Conservation (phyloP, 1,140 invertebrate genomes). For the Plutomurus gul region DNA sequence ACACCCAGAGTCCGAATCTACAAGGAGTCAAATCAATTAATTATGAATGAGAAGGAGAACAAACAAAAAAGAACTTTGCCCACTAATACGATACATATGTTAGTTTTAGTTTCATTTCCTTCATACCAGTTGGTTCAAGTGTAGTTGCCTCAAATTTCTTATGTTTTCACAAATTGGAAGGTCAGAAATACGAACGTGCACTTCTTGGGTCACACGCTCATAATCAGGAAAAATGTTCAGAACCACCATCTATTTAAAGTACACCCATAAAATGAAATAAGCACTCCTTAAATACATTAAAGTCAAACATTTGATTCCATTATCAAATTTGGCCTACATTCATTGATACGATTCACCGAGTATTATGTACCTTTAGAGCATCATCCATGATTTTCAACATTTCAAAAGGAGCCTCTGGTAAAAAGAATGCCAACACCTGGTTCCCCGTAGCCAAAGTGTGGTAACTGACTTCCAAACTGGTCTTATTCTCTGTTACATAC, state of each 20-base stretch:
- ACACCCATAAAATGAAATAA: slow-evolving; percentile 44
- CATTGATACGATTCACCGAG: background rate
- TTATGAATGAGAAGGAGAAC: too few species aligned
- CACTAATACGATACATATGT: too few species aligned
- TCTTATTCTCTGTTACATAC: slow-evolving; percentile 62
- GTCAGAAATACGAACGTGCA: slow-evolving; percentile 92
- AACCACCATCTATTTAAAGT: slow-evolving; percentile 92
- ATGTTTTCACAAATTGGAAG: slow-evolving; percentile 95
- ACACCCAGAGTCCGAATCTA: slow-evolving; percentile 84
- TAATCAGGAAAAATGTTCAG: slow-evolving; percentile 95
- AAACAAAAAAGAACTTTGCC: slow-evolving; percentile 3
- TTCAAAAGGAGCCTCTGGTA: slow-evolving; percentile 95
- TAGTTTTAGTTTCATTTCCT: background rate
- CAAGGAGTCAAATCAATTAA: too few species aligned
- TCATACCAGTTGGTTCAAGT: slow-evolving; percentile 87
- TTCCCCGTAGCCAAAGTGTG: slow-evolving; percentile 85
- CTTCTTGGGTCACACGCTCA: slow-evolving; percentile 87
- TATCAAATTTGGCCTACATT: background rate
- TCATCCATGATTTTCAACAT: slow-evolving; percentile 95
- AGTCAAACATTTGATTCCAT: background rate
- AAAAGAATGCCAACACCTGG: slow-evolving; percentile 91
- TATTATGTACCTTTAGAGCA: slow-evolving; percentile 61
- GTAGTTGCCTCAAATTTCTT: slow-evolving; percentile 90
- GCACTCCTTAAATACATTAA: slow-evolving; percentile 55
- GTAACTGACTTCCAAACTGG: slow-evolving; percentile 93